These are phyloP conservation scores for Scaptodrosophila latifasciaeformis DNA, from an alignment of 2,888 invertebrate species.

Conservation along the genomic window DNA sequence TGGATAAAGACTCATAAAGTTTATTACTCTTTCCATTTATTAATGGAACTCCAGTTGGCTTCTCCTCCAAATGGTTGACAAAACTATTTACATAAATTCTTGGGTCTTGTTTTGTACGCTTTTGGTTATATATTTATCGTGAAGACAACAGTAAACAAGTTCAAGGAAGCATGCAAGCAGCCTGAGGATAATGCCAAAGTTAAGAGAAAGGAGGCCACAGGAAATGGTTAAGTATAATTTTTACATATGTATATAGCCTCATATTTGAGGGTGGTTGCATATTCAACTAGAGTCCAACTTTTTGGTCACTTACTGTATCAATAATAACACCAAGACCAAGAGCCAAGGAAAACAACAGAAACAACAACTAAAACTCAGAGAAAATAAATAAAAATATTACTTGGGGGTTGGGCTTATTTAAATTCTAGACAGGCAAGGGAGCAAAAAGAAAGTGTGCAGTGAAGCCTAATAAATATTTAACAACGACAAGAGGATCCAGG, in stretches of 20 bases:
- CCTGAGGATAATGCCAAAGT: no score
- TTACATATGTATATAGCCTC: conserved; percentile 32
- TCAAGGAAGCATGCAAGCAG: conserved; percentile 24
- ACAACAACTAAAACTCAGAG: no score
- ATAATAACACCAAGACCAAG: not conserved
- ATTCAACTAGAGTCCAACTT: conserved; percentile 13
- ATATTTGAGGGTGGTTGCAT: conserved; percentile 31
- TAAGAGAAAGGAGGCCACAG: no score
- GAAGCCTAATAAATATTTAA: conserved; percentile 3
- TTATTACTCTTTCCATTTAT: no score
- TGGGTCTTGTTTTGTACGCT: not conserved
- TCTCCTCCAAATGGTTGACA: no score
- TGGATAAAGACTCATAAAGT: no score
- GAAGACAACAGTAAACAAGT: conserved; percentile 18
- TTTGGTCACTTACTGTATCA: conserved; percentile 13
- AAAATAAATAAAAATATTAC: no score
- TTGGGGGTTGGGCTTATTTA: conserved; percentile 44
- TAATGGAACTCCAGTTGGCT: no score
- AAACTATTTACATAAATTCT: conserved; percentile 5
- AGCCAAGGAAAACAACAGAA: no score
- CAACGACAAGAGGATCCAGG: not conserved
- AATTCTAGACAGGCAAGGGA: conserved; percentile 49
- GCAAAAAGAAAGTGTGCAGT: conserved; percentile 3
- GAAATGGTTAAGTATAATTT: no score
- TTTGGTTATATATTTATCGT: not conserved